These are phyloP conservation scores for Scytalopus superciliaris DNA, from an alignment of 2,113 vertebrate species.

Conservation along the genomic window DNA sequence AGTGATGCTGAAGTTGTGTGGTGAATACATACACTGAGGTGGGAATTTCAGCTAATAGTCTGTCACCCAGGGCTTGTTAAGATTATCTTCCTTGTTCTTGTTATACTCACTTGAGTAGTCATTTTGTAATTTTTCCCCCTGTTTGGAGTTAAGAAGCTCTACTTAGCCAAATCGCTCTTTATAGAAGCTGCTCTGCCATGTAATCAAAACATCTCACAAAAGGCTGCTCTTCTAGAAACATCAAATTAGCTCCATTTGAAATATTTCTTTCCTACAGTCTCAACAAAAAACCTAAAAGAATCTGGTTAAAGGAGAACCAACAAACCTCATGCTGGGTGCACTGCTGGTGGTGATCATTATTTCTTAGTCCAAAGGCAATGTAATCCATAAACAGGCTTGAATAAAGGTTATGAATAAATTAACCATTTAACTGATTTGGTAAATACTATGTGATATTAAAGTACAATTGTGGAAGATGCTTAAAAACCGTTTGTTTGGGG, in stretches of 20 bases:
- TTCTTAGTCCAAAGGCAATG: background rate
- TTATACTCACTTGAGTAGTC: background rate
- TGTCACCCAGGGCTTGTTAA: background rate
- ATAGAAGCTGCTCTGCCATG: background rate
- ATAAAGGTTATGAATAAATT: background rate
- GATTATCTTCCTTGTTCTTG: background rate
- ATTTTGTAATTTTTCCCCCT: background rate
- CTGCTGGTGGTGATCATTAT: background rate
- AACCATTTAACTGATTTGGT: background rate
- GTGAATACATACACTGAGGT: accelerated
- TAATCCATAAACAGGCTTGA: background rate
- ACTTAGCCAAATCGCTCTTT: background rate
- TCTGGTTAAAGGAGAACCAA: background rate
- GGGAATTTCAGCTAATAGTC: background rate
- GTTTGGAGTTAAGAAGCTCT: background rate
- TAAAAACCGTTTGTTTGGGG: background rate
- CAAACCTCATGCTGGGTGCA: background rate
- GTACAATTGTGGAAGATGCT: background rate
- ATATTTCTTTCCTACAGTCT: background rate
- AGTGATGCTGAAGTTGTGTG: background rate
- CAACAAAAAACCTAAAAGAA: background rate
- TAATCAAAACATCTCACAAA: constrained; percentile 7
- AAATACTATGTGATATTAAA: background rate
- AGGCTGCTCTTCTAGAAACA: background rate
- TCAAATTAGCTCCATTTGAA: background rate